Evolutionary conservation across 2,888 invertebrate genomes (phyloP).

Genomic region (Diplolepis rosae): DNA sequence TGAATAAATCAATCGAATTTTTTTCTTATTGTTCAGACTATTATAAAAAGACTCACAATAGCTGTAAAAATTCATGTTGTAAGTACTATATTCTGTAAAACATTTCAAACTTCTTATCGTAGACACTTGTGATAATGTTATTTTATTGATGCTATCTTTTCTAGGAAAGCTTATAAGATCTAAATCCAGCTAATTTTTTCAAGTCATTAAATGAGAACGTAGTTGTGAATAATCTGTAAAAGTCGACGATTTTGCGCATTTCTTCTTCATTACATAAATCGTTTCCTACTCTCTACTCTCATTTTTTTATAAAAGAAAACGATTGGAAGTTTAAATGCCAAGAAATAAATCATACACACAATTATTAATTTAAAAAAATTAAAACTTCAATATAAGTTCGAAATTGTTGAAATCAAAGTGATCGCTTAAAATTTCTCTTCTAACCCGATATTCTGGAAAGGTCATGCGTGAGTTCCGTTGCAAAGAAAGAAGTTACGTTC

Average conservation of each 20-base stretch:
- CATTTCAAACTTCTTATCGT: not conserved
- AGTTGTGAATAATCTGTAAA: not conserved
- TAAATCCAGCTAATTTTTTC: not conserved
- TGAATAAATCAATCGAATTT: not conserved
- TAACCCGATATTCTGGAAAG: not conserved
- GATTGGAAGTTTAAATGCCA: too few species aligned
- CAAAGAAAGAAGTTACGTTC: not conserved
- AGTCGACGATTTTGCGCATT: not conserved
- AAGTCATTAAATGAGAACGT: not conserved
- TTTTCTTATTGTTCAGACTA: too few species aligned
- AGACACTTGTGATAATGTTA: not conserved
- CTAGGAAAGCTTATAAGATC: not conserved
- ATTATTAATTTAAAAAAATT: too few species aligned
- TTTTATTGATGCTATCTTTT: not conserved
- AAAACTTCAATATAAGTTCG: too few species aligned
- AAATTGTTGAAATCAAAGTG: too few species aligned
- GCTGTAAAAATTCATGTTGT: too few species aligned
- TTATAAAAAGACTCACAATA: too few species aligned
- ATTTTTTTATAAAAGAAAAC: not conserved
- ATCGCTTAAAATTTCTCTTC: not conserved
- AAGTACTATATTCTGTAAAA: not conserved
- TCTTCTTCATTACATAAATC: not conserved
- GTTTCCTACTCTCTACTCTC: not conserved
- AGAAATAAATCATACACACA: too few species aligned
- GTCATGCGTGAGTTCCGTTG: not conserved